Conservation (phyloP, 1,140 invertebrate species). For the Pemphigus obesinymphae region DNA sequence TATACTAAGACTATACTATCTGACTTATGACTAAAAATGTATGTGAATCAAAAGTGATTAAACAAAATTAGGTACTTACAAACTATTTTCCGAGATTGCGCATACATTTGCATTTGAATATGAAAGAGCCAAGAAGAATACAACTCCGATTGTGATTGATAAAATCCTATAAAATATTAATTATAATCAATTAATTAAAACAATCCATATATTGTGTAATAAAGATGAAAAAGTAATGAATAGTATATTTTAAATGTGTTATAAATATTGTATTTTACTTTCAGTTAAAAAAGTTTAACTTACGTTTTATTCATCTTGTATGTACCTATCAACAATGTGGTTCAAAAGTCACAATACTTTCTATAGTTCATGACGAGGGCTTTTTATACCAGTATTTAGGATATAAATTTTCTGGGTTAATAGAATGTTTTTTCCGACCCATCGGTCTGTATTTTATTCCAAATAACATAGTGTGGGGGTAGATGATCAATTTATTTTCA, state of each 20-base stretch:
- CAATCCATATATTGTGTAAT: too few species aligned
- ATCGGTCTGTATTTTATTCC: not conserved
- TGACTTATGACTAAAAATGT: not conserved
- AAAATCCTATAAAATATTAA: not conserved
- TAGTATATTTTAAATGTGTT: too few species aligned
- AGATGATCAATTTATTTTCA: not conserved
- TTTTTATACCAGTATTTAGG: not conserved
- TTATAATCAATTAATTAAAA: too few species aligned
- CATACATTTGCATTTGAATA: not conserved
- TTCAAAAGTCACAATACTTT: not conserved
- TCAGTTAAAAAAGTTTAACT: not conserved
- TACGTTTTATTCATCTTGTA: conserved; percentile 20
- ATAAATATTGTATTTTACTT: too few species aligned
- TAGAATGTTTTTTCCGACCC: not conserved
- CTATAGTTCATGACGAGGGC: too few species aligned
- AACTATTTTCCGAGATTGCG: not conserved
- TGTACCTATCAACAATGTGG: not conserved
- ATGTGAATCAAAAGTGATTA: too few species aligned
- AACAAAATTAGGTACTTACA: not conserved
- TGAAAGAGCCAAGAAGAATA: not conserved
- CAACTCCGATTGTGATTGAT: not conserved
- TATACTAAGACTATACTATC: too few species aligned
- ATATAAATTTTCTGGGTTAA: not conserved
- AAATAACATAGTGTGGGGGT: not conserved
- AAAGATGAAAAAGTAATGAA: too few species aligned